Conservation (phyloP, 2,113 vertebrate species). For the Tachuris rubrigastra region DNA sequence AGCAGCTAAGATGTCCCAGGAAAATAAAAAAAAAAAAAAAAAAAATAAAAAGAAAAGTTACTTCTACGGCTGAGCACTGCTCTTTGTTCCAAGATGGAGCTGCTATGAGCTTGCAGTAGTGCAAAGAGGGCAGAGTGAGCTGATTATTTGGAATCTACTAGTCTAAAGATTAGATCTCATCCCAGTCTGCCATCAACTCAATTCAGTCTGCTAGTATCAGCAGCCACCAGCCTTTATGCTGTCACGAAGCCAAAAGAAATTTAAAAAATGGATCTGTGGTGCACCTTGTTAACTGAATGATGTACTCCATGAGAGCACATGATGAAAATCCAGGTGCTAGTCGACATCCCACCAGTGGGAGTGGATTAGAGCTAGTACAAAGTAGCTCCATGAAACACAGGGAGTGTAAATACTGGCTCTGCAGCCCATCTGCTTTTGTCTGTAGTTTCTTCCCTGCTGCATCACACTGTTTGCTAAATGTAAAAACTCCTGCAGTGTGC, state of each 20-base stretch:
- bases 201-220: background rate
- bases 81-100: background rate
- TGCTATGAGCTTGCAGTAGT: background rate
- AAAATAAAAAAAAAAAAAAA: background rate
- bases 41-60: background rate
- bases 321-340: background rate
- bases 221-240: background rate
- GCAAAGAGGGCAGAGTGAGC: background rate
- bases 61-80: rapidly evolving
- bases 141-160: background rate
- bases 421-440: background rate
- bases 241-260: background rate
- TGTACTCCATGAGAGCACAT: background rate
- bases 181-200: background rate
- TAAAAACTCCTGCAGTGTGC: background rate
- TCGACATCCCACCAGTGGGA: background rate
- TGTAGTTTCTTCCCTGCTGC: background rate
- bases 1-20: background rate
- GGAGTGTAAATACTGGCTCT: background rate
- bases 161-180: background rate
- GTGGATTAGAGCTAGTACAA: background rate
- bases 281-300: background rate
- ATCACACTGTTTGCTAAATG: background rate
- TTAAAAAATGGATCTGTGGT: background rate
- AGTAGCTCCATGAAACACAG: background rate